Conservation (phyloP, 2,113 vertebrate genomes). For the Marmota monax region DNA sequence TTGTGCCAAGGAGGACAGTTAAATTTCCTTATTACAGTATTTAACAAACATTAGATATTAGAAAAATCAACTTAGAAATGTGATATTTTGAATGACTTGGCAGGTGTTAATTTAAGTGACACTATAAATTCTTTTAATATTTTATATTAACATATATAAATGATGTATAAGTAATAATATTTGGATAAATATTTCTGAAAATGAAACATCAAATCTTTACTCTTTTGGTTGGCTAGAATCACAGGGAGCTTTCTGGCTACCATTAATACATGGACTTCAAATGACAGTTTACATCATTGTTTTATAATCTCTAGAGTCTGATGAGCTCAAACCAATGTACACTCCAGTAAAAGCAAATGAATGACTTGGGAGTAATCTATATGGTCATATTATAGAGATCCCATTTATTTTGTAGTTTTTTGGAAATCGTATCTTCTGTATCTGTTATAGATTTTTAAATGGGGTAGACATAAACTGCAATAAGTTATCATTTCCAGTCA, state of each 20-base stretch:
- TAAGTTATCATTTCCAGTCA: not conserved
- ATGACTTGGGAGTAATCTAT: not conserved
- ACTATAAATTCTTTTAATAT: not conserved
- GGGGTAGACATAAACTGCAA: not conserved
- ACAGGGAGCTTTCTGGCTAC: not conserved
- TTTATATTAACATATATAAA: slow-evolving; percentile 41
- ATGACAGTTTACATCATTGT: not conserved
- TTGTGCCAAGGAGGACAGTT: not conserved
- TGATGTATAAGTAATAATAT: not conserved
- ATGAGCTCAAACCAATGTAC: not conserved
- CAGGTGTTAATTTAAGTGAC: slow-evolving; percentile 21
- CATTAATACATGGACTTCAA: not conserved
- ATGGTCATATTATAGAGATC: not conserved
- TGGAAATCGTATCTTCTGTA: not conserved
- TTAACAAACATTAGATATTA: not conserved
- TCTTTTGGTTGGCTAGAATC: not conserved
- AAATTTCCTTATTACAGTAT: not conserved
- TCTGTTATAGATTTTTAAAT: not conserved
- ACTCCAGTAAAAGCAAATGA: not conserved
- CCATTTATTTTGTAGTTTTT: not conserved
- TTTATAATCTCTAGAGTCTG: not conserved
- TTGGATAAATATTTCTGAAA: slow-evolving; percentile 4
- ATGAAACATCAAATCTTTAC: not conserved
- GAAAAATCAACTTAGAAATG: not conserved
- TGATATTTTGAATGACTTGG: not conserved